Conservation (phyloP, 1,140 invertebrate species). For the Aphaenogaster ashmeadi region DNA sequence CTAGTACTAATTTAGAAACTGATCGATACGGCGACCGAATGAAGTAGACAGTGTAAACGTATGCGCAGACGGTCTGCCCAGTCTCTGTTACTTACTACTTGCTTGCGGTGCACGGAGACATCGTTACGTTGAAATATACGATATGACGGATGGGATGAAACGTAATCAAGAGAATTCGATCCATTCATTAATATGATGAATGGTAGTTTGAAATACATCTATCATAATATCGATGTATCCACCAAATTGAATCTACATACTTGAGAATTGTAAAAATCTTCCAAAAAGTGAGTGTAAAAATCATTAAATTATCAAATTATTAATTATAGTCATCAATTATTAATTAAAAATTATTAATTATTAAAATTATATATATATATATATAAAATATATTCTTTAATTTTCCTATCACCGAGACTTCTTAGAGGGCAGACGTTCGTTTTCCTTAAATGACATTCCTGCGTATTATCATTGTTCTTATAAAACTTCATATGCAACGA, state of each 20-base stretch:
- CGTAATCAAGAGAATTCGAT: conserved; percentile 16
- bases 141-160: conserved; percentile 16
- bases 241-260: neutral
- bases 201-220: neutral
- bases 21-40: neutral
- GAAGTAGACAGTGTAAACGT: no score
- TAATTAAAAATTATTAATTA: no score
- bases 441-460: neutral
- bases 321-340: neutral
- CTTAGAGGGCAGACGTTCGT: neutral
- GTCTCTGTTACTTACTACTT: conserved; percentile 68
- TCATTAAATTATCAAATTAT: neutral
- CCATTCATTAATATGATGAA: conserved; percentile 39
- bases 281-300: neutral
- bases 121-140: conserved; percentile 1
- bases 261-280: neutral
- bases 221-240: neutral
- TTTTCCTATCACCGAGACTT: neutral
- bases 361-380: no score
- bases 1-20: neutral
- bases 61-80: neutral
- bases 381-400: neutral
- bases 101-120: conserved; percentile 1
- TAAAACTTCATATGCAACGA: conserved; percentile 6
- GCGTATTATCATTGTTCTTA: neutral